Evolutionary conservation across 1,140 invertebrate genomes (phyloP).

Genomic region (Batillaria attramentaria): DNA sequence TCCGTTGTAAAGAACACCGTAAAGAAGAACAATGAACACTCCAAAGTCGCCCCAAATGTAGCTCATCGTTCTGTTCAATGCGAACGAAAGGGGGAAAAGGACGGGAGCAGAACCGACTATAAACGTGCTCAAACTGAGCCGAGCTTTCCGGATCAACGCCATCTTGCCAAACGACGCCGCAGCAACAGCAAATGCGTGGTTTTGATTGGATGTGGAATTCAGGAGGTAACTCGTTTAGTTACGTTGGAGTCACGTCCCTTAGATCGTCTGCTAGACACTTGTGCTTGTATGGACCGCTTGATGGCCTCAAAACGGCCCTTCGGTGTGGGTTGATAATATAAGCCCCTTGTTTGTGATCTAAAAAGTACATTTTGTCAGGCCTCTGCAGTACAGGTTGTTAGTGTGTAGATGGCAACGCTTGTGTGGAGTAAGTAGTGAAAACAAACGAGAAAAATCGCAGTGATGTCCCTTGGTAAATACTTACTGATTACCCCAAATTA

Average conservation of each 20-base stretch:
- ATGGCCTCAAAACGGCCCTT: too few species aligned
- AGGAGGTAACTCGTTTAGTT: neutral
- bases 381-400: neutral
- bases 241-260: neutral
- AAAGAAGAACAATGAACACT: constrained; percentile 31
- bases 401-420: neutral
- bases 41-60: constrained; percentile 39
- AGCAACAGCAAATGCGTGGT: neutral
- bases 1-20: constrained; percentile 34
- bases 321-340: neutral
- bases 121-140: constrained; percentile 28
- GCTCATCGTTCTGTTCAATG: constrained; percentile 21
- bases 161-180: constrained; percentile 10
- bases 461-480: too few species aligned
- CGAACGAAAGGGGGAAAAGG: constrained; percentile 30
- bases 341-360: neutral
- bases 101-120: constrained; percentile 18
- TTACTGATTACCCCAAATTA: too few species aligned
- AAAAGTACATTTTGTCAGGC: neutral
- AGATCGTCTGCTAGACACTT: neutral
- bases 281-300: too few species aligned
- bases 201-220: neutral
- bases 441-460: too few species aligned
- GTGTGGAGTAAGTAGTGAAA: too few species aligned
- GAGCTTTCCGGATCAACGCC: constrained; percentile 32